These are phyloP conservation scores for Actinia tenebrosa DNA, from an alignment of 64 coral and sea anemone genomes.

Conservation along the genomic window DNA sequence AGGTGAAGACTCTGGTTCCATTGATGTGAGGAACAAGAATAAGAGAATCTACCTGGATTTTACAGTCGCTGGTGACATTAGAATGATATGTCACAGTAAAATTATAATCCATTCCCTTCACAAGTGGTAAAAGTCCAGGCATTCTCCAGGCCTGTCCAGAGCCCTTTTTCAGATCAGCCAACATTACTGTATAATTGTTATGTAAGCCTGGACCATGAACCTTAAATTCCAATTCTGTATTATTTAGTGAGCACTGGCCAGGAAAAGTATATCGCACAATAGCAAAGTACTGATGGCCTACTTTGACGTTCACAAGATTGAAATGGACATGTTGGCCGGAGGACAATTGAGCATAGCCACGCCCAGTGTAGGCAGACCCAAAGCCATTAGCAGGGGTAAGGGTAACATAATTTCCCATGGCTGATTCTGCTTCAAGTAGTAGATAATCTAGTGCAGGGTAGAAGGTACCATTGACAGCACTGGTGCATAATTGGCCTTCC, in stretches of 20 bases:
- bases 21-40: conserved; percentile 60
- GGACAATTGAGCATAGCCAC: conserved; percentile 37
- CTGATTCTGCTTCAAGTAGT: conserved; percentile 66
- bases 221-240: not conserved
- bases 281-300: conserved; percentile 32
- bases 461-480: conserved; percentile 34
- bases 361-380: conserved; percentile 38
- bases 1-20: conserved; percentile 41
- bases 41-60: conserved; percentile 56
- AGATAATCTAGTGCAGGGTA: conserved; percentile 74
- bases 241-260: conserved; percentile 4
- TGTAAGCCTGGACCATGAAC: not conserved
- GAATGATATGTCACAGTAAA: conserved; percentile 36
- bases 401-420: conserved; percentile 21
- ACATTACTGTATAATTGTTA: not conserved
- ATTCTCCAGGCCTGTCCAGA: conserved; percentile 18
- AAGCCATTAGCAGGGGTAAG: conserved; percentile 12
- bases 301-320: conserved; percentile 1
- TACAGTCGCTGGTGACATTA: conserved; percentile 18
- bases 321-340: conserved; percentile 29
- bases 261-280: conserved; percentile 48
- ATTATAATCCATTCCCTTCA: conserved; percentile 32
- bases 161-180: not conserved
- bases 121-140: conserved; percentile 16
- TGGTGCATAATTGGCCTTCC: conserved; percentile 43